phyloP scores from a whole-genome alignment of 2,888 invertebrate genomes.

The Erpobdella octoculata region DNA sequence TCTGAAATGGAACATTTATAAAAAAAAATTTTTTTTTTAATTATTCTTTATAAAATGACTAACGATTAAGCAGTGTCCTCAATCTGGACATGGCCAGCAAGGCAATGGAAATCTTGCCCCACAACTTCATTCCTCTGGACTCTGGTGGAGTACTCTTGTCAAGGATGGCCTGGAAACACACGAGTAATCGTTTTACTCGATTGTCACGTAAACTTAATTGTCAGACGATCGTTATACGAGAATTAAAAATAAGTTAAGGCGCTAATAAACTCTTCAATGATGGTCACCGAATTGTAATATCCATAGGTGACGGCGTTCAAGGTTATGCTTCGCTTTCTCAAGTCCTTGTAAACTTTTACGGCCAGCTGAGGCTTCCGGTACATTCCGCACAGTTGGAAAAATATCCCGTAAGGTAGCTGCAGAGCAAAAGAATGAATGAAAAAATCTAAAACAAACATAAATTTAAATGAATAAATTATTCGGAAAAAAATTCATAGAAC shows the following conservation, averaged over 20 bases:
- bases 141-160: background rate
- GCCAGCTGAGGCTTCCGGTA: slow-evolving; percentile 22
- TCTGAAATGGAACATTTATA: no score
- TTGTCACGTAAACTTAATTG: no score
- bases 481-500: background rate
- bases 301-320: slow-evolving; percentile 22
- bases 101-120: background rate
- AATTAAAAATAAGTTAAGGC: no score
- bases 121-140: background rate
- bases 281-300: slow-evolving; percentile 25
- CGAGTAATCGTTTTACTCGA: no score
- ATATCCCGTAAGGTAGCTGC: slow-evolving; percentile 24
- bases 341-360: slow-evolving; percentile 11
- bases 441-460: background rate
- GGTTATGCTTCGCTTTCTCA: slow-evolving; percentile 15
- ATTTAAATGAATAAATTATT: background rate
- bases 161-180: background rate
- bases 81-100: no score
- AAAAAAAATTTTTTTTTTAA: no score
- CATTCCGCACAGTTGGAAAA: slow-evolving; percentile 25
- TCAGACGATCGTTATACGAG: no score
- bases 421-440: background rate
- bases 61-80: no score
- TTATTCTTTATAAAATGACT: no score
- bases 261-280: background rate